These are phyloP conservation scores for Microplitis manilae DNA, from an alignment of 2,888 invertebrate species.

Conservation along the genomic window DNA sequence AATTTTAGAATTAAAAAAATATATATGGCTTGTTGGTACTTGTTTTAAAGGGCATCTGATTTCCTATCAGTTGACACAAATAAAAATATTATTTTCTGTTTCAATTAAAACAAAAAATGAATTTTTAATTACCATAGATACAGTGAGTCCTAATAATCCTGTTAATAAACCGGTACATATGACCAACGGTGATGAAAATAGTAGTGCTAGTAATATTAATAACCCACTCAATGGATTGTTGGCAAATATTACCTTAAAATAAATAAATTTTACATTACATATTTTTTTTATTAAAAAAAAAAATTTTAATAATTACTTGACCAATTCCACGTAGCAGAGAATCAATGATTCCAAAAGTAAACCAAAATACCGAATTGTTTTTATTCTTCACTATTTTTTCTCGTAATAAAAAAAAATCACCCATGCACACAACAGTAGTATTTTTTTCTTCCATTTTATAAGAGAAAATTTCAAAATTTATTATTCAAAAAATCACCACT, in stretches of 20 bases:
- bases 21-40: no score
- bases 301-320: constrained; percentile 58
- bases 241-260: constrained; percentile 67
- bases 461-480: not conserved
- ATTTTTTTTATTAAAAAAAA: constrained; percentile 39
- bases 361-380: constrained; percentile 55
- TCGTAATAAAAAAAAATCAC: constrained; percentile 62
- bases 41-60: not conserved
- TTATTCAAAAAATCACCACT: not conserved
- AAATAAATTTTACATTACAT: not conserved
- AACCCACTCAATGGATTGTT: constrained; percentile 72
- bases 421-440: constrained; percentile 54
- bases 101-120: not conserved
- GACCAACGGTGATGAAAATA: constrained; percentile 60
- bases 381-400: constrained; percentile 58
- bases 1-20: not conserved
- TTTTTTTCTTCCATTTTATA: not conserved
- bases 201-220: constrained; percentile 66
- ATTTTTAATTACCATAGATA: constrained; percentile 62
- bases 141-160: constrained; percentile 63
- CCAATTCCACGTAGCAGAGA: constrained; percentile 68
- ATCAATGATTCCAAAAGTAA: constrained; percentile 62
- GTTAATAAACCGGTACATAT: constrained; percentile 59
- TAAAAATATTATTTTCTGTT: not conserved
- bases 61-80: not conserved